Percentiles rank a stretch among this genome's conserved stretches.
Conservation (phyloP, 2,113 vertebrate species). For the Tachysurus fulvidraco region DNA sequence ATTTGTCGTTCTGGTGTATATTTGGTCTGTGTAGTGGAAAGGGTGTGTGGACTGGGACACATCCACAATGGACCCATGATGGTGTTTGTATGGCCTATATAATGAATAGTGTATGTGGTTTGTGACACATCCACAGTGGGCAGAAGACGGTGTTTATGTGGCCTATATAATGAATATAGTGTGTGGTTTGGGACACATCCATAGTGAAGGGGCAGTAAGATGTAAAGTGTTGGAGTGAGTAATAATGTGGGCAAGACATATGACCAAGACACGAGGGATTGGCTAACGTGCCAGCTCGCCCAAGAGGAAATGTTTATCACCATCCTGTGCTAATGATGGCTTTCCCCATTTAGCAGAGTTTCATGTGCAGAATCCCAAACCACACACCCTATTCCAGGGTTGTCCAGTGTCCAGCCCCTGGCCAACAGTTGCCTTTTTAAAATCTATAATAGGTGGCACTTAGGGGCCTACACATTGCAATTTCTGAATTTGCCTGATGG, state of each 20-base stretch:
- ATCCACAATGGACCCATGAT: neutral
- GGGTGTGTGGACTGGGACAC: neutral
- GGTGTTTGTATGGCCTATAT: constrained; percentile 9
- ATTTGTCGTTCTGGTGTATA: neutral
- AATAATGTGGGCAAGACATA: constrained; percentile 47
- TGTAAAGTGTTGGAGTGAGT: constrained; percentile 63
- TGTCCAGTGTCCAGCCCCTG: neutral
- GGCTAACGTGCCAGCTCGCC: neutral
- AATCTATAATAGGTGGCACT: neutral
- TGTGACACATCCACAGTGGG: neutral
- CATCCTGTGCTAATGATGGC: neutral
- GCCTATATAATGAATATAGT: neutral
- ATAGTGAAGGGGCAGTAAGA: constrained; percentile 53
- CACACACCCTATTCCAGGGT: neutral
- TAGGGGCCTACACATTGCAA: neutral
- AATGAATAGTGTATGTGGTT: neutral
- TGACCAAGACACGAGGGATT: constrained; percentile 48
- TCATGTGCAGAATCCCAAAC: neutral
- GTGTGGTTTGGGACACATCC: neutral
- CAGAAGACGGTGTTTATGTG: neutral
- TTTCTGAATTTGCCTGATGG: neutral
- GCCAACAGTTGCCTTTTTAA: neutral
- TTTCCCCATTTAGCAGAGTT: neutral
- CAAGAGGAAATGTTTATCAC: constrained; percentile 5
- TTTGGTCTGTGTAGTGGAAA: neutral